A percentile compares a stretch with the other conserved stretches of the same genome.
Conservation (phyloP, 1,140 invertebrate species). For the Parapsyche elsis region DNA sequence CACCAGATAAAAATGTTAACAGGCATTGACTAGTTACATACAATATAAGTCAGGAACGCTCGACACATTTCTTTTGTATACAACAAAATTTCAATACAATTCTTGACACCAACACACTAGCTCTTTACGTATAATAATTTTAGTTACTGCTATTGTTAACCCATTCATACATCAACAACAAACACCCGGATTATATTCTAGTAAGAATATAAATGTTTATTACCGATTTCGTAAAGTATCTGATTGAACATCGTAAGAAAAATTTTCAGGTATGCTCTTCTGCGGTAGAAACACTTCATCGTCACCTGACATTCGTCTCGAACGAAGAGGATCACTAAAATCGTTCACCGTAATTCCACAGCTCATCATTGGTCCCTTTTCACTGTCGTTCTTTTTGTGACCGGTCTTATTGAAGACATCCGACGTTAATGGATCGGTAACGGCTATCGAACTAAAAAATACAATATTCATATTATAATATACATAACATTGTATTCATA, state of each 20-base stretch:
- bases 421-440: constrained; percentile 45
- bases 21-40: no score
- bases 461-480: not conserved
- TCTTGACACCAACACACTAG: no score
- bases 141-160: no score
- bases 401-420: constrained; percentile 14
- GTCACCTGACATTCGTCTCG: constrained; percentile 72
- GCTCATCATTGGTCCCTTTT: constrained; percentile 60
- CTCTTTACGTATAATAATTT: no score
- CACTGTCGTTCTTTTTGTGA: constrained; percentile 60
- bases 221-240: constrained; percentile 52
- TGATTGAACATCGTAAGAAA: constrained; percentile 19
- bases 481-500: not conserved
- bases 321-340: constrained; percentile 82
- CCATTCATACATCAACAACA: no score
- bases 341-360: constrained; percentile 69
- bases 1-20: no score
- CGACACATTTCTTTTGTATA: no score
- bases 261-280: constrained; percentile 42
- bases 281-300: constrained; percentile 65
- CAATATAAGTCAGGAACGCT: no score
- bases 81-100: no score
- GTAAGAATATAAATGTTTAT: no score
- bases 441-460: constrained; percentile 38
- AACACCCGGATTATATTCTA: no score